Evolutionary conservation across 2,797 vertebrate genomes (phyloP).

Genomic region (Muraenolepis orangiensis): DNA sequence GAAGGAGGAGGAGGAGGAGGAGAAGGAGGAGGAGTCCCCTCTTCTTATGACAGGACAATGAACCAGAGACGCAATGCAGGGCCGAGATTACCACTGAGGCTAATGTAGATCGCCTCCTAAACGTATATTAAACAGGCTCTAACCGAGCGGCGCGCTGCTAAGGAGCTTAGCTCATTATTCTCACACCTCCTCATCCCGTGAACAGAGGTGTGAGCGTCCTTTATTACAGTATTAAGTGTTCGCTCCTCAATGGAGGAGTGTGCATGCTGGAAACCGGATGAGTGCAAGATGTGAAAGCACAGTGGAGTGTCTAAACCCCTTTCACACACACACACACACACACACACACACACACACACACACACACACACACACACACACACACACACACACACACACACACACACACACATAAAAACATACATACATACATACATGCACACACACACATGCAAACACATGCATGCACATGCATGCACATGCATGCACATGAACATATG

Average conservation of each 20-base stretch:
- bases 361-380: slow-evolving; percentile 31
- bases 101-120: slow-evolving; percentile 45
- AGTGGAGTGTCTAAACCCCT: slow-evolving; percentile 49
- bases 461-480: slow-evolving; percentile 17
- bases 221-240: slow-evolving; percentile 57
- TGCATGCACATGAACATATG: slow-evolving; percentile 7
- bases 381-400: slow-evolving; percentile 19
- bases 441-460: slow-evolving; percentile 25
- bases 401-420: slow-evolving; percentile 21
- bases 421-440: slow-evolving; percentile 12
- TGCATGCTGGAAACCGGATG: slow-evolving; percentile 54
- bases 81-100: slow-evolving; percentile 30
- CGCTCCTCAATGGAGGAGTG: slow-evolving; percentile 46
- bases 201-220: slow-evolving; percentile 55
- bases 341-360: slow-evolving; percentile 48
- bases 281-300: slow-evolving; percentile 47
- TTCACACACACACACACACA: slow-evolving; percentile 23
- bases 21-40: too few relatives aligned
- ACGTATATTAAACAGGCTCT: slow-evolving; percentile 45
- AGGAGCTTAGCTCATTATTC: slow-evolving; percentile 56
- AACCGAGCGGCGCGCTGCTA: slow-evolving; percentile 38
- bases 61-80: slow-evolving; percentile 27
- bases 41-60: slow-evolving; percentile 15
- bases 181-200: slow-evolving; percentile 56
- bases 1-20: too few relatives aligned